Conservation (phyloP, 2,888 invertebrate species). For the Schrankia costaestrigalis region DNA sequence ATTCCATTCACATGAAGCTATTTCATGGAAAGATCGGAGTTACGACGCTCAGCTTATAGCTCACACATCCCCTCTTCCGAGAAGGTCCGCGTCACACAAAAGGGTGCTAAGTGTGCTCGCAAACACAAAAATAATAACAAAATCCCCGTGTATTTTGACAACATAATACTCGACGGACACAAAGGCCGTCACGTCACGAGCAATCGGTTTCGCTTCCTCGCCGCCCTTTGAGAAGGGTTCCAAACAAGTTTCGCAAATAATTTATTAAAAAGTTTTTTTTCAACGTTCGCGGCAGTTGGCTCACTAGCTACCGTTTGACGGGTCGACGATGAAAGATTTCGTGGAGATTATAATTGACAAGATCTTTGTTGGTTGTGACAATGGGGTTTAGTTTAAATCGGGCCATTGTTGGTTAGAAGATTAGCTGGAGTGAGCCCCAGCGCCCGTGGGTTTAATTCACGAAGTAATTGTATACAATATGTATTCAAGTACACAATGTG, state of each 20-base stretch:
- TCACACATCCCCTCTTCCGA: conserved; percentile 67
- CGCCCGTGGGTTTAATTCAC: conserved; percentile 53
- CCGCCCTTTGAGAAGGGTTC: conserved; percentile 74
- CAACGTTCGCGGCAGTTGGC: conserved; percentile 49
- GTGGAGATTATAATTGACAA: conserved; percentile 77
- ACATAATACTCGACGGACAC: conserved; percentile 77
- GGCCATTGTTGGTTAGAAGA: conserved; percentile 63
- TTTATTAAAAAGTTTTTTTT: conserved; percentile 68
- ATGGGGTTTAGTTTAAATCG: conserved; percentile 68
- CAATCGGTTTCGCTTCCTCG: conserved; percentile 76
- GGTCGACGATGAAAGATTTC: conserved; percentile 63
- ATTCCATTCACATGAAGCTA: conserved; percentile 67
- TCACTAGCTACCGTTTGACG: conserved; percentile 74
- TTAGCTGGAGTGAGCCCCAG: conserved; percentile 61
- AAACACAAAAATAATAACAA: conserved; percentile 80
- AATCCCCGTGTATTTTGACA: conserved; percentile 80
- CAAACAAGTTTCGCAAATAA: conserved; percentile 77
- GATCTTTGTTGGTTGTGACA: conserved; percentile 75
- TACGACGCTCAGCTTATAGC: conserved; percentile 57
- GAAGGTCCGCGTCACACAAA: conserved; percentile 65
- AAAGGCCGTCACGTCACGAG: conserved; percentile 76
- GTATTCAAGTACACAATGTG: conserved; percentile 44
- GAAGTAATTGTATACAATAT: conserved; percentile 60
- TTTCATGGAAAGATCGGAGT: conserved; percentile 66
- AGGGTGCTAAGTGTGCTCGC: conserved; percentile 77